Conservation (phyloP, 1,140 invertebrate genomes). For the Centruroides vittatus region DNA sequence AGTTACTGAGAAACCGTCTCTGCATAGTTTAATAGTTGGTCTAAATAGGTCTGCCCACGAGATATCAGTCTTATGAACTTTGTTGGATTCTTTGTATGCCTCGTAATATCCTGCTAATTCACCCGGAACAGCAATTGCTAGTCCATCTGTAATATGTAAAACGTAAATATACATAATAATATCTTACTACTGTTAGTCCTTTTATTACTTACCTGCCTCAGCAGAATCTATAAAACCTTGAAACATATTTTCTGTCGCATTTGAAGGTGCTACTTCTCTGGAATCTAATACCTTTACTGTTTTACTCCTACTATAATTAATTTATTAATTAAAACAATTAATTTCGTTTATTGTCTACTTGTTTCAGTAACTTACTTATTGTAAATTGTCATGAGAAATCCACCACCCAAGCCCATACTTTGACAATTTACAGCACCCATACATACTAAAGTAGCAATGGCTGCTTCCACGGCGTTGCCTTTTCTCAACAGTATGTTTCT, state of each 20-base stretch:
- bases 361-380: constrained; percentile 23
- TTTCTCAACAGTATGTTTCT: constrained; percentile 27
- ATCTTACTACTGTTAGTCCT: too few species aligned
- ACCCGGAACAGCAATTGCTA: constrained; percentile 73
- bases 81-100: constrained; percentile 61
- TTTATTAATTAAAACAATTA: too few species aligned
- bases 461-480: constrained; percentile 40
- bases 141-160: constrained; percentile 37
- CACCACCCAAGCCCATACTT: constrained; percentile 40
- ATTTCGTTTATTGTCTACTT: too few species aligned
- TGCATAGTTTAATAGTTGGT: constrained; percentile 16
- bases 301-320: too few species aligned
- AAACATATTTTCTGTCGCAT: constrained; percentile 24
- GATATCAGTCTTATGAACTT: constrained; percentile 18
- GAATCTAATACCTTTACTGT: constrained; percentile 28
- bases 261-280: constrained; percentile 29
- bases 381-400: constrained; percentile 34
- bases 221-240: not conserved
- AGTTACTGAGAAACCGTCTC: constrained; percentile 16
- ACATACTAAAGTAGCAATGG: constrained; percentile 38
- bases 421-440: constrained; percentile 37
- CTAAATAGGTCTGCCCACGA: constrained; percentile 27
- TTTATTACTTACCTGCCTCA: too few species aligned
- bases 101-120: constrained; percentile 76
- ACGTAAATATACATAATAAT: too few species aligned